These are phyloP conservation scores for Habrosyne pyritoides DNA, from an alignment of 2,888 invertebrate species.

Conservation along the genomic window DNA sequence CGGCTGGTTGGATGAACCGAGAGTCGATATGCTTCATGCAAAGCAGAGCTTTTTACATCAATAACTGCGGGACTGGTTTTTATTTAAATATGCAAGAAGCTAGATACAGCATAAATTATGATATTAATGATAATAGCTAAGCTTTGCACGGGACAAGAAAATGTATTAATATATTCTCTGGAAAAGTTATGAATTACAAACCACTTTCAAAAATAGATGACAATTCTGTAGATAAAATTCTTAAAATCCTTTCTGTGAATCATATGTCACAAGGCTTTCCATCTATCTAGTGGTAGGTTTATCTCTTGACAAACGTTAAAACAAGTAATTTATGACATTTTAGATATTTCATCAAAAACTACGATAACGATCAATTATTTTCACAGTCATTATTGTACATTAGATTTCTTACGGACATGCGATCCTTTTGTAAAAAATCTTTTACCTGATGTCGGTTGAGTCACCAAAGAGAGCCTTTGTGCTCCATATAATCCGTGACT, in stretches of 20 bases:
- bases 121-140: neutral
- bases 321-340: slow-evolving; percentile 24
- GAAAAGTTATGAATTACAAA: neutral
- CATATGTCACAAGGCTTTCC: slow-evolving; percentile 22
- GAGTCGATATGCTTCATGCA: slow-evolving; percentile 37
- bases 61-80: slow-evolving; percentile 47
- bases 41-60: slow-evolving; percentile 44
- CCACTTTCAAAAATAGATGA: slow-evolving; percentile 8
- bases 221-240: slow-evolving; percentile 15
- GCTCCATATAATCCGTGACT: slow-evolving; percentile 47
- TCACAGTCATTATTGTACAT: slow-evolving; percentile 4
- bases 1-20: slow-evolving; percentile 22
- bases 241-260: too few species aligned
- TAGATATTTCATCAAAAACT: slow-evolving; percentile 24
- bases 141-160: neutral
- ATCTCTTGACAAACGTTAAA: slow-evolving; percentile 22
- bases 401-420: slow-evolving; percentile 23
- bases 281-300: slow-evolving; percentile 26
- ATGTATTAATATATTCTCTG: neutral
- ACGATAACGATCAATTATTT: slow-evolving; percentile 21
- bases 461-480: slow-evolving; percentile 52
- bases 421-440: slow-evolving; percentile 33
- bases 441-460: slow-evolving; percentile 55
- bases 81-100: slow-evolving; percentile 19
- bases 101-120: slow-evolving; percentile 5